These are phyloP conservation scores for Spinibarbus caldwelli DNA, from an alignment of 2,797 vertebrate genomes.

Conservation along the genomic window DNA sequence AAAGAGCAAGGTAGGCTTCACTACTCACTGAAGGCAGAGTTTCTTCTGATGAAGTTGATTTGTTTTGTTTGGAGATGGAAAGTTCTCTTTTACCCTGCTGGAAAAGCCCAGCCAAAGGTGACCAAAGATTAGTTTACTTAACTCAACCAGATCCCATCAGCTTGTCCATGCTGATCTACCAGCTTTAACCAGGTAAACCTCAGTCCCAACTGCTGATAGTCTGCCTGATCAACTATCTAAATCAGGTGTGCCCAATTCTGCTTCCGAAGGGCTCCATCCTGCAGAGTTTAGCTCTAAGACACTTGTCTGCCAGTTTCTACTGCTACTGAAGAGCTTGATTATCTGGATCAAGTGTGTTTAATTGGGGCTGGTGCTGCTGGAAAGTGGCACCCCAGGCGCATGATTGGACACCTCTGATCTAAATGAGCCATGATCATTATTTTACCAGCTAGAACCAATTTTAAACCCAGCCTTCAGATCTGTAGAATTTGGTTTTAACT, in stretches of 20 bases:
- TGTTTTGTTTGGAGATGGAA: neutral
- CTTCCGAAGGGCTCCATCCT: neutral
- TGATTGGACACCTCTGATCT: neutral
- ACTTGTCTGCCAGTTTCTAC: too few species aligned
- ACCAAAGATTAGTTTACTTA: neutral
- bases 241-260: neutral
- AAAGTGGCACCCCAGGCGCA: neutral
- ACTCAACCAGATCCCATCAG: neutral
- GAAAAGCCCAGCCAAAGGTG: neutral
- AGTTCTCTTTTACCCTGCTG: constrained; percentile 2
- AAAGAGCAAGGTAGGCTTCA: constrained; percentile 85
- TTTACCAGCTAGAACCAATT: neutral
- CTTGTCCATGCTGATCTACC: neutral
- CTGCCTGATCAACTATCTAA: neutral
- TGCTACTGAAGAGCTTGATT: too few species aligned
- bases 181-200: neutral
- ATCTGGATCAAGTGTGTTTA: constrained; percentile 1
- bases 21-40: neutral
- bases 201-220: neutral
- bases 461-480: neutral
- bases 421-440: neutral
- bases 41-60: neutral
- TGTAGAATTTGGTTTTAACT: neutral
- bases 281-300: neutral
- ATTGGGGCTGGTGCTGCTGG: neutral